These are phyloP conservation scores for Desmophyllum pertusum DNA, from an alignment of 92 coral and sea anemone species.

Conservation along the genomic window DNA sequence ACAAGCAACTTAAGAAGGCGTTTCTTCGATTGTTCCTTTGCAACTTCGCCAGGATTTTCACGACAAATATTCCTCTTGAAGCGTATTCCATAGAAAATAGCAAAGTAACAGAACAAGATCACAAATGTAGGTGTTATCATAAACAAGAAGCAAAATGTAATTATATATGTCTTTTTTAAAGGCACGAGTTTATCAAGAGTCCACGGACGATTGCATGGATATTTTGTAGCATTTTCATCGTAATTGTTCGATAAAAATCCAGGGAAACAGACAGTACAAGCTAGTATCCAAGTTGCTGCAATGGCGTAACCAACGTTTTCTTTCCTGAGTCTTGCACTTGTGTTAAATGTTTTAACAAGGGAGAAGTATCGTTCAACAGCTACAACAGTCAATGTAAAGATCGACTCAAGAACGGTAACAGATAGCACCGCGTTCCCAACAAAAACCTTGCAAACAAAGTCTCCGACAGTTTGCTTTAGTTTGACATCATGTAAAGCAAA, in stretches of 20 bases:
- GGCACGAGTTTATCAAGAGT: constrained; percentile 21
- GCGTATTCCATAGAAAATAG: constrained; percentile 37
- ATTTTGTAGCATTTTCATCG: background rate
- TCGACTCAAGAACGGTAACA: constrained; percentile 33
- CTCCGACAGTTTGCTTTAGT: constrained; percentile 23
- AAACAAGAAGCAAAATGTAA: background rate
- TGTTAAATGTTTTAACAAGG: constrained; percentile 37
- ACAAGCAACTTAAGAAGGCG: constrained; percentile 47
- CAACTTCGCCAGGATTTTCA: background rate
- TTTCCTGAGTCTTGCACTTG: constrained; percentile 12
- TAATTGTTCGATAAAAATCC: constrained; percentile 31
- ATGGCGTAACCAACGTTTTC: constrained; percentile 7
- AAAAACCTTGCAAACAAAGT: constrained; percentile 49
- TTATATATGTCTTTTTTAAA: constrained; percentile 21
- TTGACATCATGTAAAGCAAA: constrained; percentile 32
- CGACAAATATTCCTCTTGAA: constrained; percentile 24
- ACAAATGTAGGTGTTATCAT: constrained; percentile 35
- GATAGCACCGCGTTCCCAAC: constrained; percentile 50
- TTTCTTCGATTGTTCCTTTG: constrained; percentile 25
- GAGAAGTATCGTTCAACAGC: constrained; percentile 56
- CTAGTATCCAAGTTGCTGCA: constrained; percentile 15
- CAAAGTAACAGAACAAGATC: constrained; percentile 27
- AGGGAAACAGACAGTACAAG: constrained; percentile 6
- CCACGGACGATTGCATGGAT: constrained; percentile 47
- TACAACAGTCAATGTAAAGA: constrained; percentile 7